A percentile compares a stretch with the other conserved stretches of the same genome.
phyloP scores from a whole-genome alignment of 1,140 invertebrate species.

The Diplogasteroides magnus region DNA sequence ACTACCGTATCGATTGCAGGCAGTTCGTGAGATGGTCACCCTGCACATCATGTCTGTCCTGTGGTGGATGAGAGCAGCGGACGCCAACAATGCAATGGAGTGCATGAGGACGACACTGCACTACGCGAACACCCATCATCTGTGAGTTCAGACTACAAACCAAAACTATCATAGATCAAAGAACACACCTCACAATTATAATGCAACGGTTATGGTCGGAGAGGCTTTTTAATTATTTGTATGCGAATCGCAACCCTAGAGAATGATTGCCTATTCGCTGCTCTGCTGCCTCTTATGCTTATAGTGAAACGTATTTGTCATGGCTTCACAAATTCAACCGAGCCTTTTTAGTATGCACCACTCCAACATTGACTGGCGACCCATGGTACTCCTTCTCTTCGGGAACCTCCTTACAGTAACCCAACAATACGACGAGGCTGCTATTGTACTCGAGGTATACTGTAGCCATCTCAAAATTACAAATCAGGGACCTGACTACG shows the following conservation, averaged over 20 bases:
- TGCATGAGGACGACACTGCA: background rate
- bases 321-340: no score
- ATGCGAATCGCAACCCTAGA: background rate
- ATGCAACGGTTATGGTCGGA: background rate
- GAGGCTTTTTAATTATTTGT: background rate
- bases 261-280: background rate
- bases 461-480: no score
- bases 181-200: background rate
- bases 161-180: background rate
- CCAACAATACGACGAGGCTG: background rate
- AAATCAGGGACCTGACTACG: no score
- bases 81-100: background rate
- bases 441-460: background rate
- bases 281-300: no score
- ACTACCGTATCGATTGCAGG: background rate
- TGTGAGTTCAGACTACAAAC: background rate
- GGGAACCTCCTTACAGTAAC: background rate
- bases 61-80: background rate
- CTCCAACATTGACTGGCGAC: background rate
- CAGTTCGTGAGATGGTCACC: background rate
- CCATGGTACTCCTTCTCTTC: background rate
- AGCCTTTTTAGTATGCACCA: background rate
- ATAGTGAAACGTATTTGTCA: no score
- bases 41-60: background rate
- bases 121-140: background rate